phyloP scores from a whole-genome alignment of 2,797 vertebrate genomes.

The Hybognathus amarus region DNA sequence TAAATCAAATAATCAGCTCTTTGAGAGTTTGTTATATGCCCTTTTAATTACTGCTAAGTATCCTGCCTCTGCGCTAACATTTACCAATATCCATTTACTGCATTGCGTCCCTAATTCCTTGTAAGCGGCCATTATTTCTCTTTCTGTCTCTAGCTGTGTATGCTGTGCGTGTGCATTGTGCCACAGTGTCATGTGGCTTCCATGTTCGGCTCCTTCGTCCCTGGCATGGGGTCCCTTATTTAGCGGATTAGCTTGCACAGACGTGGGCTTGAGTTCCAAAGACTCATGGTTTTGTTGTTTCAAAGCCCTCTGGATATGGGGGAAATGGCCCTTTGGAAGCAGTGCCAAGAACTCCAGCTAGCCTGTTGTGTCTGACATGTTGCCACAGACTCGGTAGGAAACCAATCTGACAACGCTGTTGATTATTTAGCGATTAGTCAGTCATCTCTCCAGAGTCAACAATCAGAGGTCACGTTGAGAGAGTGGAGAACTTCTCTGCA shows the following conservation, averaged over 20 bases:
- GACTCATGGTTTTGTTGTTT: conserved; percentile 88
- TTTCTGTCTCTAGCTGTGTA: conserved; percentile 41
- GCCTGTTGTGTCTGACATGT: conserved; percentile 80
- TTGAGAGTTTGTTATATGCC: conserved; percentile 13
- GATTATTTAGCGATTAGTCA: conserved; percentile 85
- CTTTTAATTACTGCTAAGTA: conserved; percentile 39
- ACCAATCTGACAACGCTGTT: conserved; percentile 87
- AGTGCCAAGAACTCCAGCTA: conserved; percentile 63
- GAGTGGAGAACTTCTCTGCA: conserved; percentile 36
- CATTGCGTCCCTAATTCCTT: conserved; percentile 35
- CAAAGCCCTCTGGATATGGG: conserved; percentile 63
- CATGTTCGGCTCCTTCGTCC: conserved; percentile 83
- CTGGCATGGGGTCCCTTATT: conserved; percentile 91
- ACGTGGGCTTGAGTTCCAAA: conserved; percentile 88
- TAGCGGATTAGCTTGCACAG: conserved; percentile 88
- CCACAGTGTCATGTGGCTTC: conserved; percentile 78
- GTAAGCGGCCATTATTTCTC: conserved; percentile 56
- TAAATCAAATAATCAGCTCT: conserved; percentile 37
- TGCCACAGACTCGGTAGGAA: conserved; percentile 90
- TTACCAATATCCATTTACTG: conserved; percentile 30
- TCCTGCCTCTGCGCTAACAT: conserved; percentile 10
- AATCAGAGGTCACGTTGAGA: conserved; percentile 56
- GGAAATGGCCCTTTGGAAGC: conserved; percentile 59
- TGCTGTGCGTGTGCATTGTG: conserved; percentile 46
- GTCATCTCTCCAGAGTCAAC: conserved; percentile 59